Conservation (phyloP, 2,888 invertebrate species). For the Bugula neritina region DNA sequence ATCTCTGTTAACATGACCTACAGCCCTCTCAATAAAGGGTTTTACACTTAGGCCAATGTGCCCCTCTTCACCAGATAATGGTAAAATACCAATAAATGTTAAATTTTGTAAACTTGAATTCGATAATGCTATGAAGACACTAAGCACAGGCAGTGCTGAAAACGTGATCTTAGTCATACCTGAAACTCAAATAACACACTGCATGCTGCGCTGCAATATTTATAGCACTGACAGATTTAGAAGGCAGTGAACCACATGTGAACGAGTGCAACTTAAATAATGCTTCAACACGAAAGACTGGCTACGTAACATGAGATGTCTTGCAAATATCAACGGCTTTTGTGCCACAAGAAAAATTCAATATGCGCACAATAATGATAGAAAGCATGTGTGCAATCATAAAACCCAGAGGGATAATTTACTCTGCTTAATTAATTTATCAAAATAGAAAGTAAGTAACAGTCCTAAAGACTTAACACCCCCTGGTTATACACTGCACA, state of each 20-base stretch:
- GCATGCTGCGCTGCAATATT: no score
- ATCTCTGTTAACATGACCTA: not conserved
- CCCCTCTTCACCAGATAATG: not conserved
- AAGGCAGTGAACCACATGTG: not conserved
- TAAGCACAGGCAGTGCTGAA: not conserved
- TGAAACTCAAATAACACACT: not conserved
- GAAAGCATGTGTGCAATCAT: not conserved
- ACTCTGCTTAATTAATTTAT: not conserved
- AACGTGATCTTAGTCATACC: not conserved
- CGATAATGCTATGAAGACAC: not conserved
- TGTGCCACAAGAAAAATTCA: not conserved
- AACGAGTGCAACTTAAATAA: not conserved
- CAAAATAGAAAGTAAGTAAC: not conserved
- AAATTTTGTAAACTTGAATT: not conserved
- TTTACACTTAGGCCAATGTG: not conserved
- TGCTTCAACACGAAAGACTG: not conserved
- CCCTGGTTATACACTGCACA: no score
- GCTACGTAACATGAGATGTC: not conserved
- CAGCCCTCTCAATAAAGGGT: not conserved
- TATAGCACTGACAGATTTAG: not conserved
- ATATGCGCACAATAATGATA: not conserved
- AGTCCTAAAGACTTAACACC: no score
- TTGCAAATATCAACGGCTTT: not conserved
- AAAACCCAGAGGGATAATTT: not conserved
- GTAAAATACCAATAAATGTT: not conserved